A percentile compares a stretch with the other conserved stretches of the same genome.
Conservation (phyloP, 2,113 vertebrate species). For the Apodemus speciosus region DNA sequence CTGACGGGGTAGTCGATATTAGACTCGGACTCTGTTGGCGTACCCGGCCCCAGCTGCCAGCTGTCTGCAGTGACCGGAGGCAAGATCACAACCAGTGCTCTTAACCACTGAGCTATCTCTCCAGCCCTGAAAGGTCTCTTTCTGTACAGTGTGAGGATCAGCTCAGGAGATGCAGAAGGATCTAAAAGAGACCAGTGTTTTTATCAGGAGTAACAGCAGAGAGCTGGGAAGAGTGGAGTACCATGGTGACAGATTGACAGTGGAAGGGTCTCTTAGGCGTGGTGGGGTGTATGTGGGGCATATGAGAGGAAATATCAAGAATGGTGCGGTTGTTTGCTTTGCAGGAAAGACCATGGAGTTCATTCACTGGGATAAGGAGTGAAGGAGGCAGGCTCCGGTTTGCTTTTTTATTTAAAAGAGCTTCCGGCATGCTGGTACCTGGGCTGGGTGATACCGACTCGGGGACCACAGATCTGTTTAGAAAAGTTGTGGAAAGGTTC, state of each 20-base stretch:
- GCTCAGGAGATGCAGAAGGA: not conserved
- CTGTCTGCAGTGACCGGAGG: no score
- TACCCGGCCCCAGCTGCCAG: no score
- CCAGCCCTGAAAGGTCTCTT: not conserved
- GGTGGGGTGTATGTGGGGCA: not conserved
- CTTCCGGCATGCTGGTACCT: not conserved
- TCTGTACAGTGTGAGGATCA: not conserved
- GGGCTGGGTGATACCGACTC: not conserved
- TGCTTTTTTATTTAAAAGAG: not conserved
- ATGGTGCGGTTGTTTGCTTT: not conserved
- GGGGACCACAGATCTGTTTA: not conserved
- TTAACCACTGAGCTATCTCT: no score
- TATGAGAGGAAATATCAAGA: not conserved
- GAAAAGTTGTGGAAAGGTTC: not conserved
- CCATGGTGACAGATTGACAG: accelerated
- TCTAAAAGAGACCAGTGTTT: not conserved
- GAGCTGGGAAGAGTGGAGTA: not conserved
- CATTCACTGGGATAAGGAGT: not conserved
- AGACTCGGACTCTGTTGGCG: no score
- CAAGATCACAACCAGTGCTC: no score
- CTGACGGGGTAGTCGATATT: no score
- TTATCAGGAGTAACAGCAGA: not conserved
- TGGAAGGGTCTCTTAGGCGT: not conserved
- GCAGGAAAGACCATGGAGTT: not conserved
- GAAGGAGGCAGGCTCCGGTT: not conserved